Percentiles rank a stretch among this genome's conserved stretches.
Conservation (phyloP, 2,113 vertebrate genomes). For the Ginglymostoma cirratum region DNA sequence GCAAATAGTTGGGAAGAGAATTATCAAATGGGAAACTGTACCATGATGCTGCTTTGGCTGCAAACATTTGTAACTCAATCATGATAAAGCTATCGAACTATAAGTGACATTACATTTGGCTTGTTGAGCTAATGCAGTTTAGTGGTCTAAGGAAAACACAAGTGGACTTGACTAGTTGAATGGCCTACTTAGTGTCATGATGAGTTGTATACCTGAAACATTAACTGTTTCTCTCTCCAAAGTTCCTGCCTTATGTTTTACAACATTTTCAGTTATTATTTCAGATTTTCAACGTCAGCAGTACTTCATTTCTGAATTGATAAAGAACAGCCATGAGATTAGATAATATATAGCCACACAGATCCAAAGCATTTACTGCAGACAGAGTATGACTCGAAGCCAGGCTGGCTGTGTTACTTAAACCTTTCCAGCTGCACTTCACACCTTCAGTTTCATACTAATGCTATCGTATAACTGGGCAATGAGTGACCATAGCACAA, state of each 20-base stretch:
- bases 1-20: background rate
- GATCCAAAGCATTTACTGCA: background rate
- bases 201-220: background rate
- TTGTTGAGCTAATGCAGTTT: background rate
- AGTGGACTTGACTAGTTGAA: background rate
- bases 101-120: background rate
- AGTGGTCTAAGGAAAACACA: background rate
- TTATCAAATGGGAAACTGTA: background rate
- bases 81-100: background rate
- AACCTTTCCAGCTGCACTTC: background rate
- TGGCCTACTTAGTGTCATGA: background rate
- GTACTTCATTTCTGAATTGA: background rate
- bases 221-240: background rate
- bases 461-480: background rate
- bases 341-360: background rate
- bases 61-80: background rate
- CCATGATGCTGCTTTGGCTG: background rate
- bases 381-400: background rate
- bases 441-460: background rate
- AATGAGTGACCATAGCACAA: background rate
- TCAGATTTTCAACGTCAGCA: background rate
- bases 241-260: background rate
- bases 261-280: background rate
- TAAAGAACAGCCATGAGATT: background rate
- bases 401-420: background rate